These are phyloP conservation scores for Bombus superbus DNA, from an alignment of 1,140 invertebrate species.

Conservation along the genomic window DNA sequence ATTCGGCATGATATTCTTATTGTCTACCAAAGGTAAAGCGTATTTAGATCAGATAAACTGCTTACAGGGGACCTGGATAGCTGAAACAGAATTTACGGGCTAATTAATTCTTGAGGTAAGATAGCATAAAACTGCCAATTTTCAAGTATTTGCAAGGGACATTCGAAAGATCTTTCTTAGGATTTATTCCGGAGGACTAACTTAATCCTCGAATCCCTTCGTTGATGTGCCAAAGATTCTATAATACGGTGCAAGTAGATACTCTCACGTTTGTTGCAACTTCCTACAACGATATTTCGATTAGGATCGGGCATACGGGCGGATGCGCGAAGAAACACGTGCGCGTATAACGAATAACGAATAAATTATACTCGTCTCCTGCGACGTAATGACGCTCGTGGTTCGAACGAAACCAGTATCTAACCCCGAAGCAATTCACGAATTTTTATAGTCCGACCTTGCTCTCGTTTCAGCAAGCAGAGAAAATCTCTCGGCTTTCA, in stretches of 20 bases:
- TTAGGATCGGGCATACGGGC: slow-evolving; percentile 49
- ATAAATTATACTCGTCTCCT: slow-evolving; percentile 49
- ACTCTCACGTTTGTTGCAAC: not conserved
- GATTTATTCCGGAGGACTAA: not conserved
- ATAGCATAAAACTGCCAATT: not conserved
- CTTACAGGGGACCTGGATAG: no score
- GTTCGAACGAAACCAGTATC: not conserved
- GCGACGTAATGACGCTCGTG: slow-evolving; percentile 51
- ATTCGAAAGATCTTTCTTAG: no score
- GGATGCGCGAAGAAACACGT: slow-evolving; percentile 46
- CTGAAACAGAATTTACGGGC: rapidly evolving
- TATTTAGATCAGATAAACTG: no score
- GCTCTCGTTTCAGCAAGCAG: not conserved
- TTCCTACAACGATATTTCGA: slow-evolving; percentile 38
- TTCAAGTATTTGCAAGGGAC: not conserved
- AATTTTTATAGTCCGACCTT: not conserved
- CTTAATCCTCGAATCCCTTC: not conserved
- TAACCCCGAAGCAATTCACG: no score
- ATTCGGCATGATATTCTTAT: no score
- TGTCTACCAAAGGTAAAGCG: no score
- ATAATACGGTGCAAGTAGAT: slow-evolving; percentile 29
- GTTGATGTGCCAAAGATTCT: slow-evolving; percentile 4
- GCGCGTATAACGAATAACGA: slow-evolving; percentile 17
- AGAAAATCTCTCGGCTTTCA: not conserved
- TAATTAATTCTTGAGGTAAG: not conserved